Evolutionary conservation across 2,113 vertebrate species (phyloP).

Genomic region (Orientallactaga bullata): DNA sequence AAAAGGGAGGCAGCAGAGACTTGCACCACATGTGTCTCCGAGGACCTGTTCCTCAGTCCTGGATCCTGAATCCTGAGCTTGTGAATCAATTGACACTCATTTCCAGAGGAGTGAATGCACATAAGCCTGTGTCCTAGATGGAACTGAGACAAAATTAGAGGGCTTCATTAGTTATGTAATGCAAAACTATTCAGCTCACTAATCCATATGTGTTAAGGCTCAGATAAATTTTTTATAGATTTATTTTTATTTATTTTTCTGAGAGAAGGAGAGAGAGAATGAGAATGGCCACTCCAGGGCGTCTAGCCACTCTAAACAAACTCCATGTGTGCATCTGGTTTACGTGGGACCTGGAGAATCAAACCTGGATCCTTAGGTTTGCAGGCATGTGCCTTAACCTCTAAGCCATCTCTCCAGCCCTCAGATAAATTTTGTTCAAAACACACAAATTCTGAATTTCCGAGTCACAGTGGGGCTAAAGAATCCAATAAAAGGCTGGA

Average conservation of each 20-base stretch:
- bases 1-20: background rate
- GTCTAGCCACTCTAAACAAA: no score
- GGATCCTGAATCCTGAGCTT: background rate
- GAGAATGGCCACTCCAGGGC: no score
- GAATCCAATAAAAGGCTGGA: background rate
- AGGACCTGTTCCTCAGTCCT: background rate
- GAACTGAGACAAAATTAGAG: no score
- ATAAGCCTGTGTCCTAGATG: no score
- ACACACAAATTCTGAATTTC: background rate
- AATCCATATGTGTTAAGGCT: background rate
- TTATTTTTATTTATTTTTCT: no score
- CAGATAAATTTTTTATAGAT: background rate
- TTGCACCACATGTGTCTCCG: background rate
- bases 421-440: background rate
- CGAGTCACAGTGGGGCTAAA: no score
- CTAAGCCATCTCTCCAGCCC: no score
- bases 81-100: background rate
- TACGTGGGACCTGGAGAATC: no score
- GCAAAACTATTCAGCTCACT: background rate
- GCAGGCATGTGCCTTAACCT: no score
- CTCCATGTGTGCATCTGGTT: no score
- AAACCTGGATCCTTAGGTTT: no score
- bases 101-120: background rate
- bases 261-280: no score
- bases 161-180: background rate